Conservation (phyloP, 1,140 invertebrate species). For the Pachypeltis micranthus region DNA sequence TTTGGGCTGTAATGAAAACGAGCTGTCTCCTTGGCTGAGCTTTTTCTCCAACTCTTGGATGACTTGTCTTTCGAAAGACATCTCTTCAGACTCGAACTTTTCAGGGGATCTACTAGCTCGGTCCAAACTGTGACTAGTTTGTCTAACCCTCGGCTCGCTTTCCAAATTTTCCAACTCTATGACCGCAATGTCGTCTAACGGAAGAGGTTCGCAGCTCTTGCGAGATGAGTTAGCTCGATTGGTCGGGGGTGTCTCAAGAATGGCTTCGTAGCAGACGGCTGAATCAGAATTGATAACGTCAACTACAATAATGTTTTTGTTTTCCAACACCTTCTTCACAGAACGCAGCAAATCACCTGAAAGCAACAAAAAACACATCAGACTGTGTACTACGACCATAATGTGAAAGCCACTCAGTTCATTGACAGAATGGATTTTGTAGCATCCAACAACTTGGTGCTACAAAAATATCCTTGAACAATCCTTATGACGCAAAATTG, state of each 20-base stretch:
- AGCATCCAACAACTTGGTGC: too few relatives aligned
- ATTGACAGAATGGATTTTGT: too few relatives aligned
- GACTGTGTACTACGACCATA: too few relatives aligned
- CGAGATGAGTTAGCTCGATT: background rate
- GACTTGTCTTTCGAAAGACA: background rate
- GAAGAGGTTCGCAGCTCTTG: background rate
- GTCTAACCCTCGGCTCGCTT: slow-evolving; percentile 11
- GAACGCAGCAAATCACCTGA: background rate
- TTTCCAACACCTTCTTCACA: background rate
- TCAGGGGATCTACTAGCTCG: background rate
- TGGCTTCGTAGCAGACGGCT: background rate
- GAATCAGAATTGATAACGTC: slow-evolving; percentile 21
- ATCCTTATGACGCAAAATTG: too few relatives aligned
- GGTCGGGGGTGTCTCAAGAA: background rate
- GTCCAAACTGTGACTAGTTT: background rate
- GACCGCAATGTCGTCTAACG: background rate
- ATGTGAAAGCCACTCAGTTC: too few relatives aligned
- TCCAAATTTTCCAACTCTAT: slow-evolving; percentile 11
- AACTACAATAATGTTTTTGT: slow-evolving; percentile 17
- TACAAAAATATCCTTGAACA: too few relatives aligned
- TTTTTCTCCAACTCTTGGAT: slow-evolving; percentile 1
- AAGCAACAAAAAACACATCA: too few relatives aligned
- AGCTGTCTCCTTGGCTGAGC: slow-evolving; percentile 1
- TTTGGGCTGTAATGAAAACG: background rate
- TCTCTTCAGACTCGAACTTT: background rate